Base-by-base conservation (phyloP, 2,797 vertebrate species). In the Centroberyx gerrardi region DNA sequence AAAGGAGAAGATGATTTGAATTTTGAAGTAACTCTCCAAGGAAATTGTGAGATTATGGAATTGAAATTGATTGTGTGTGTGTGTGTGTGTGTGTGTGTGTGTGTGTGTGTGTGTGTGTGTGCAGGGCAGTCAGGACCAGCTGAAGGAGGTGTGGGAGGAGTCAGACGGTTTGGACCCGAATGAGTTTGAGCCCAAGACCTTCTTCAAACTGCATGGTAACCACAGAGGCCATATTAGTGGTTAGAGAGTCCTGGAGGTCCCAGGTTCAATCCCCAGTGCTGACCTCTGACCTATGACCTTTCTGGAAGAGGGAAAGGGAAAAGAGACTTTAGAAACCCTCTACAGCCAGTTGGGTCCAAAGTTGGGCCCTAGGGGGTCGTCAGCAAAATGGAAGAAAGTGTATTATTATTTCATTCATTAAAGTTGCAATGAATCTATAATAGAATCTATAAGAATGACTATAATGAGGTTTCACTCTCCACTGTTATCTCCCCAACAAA, bases 111-210 rank as follows among this genome's bases (percentile, higher is more conserved):
- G 22, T 74, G 14, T 72, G 60, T 84, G 81, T 88, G 73, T 87
- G 53, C 77, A 99, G 98, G 98, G 97, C 84, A 99, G 97, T 93
- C 94, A 97, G 89, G 96, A 97, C 90, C 97, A 99, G 90, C 92
- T 99, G 74, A 98, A 98, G 90, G 97, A 99, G 85, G 97, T 99
- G 38, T 99, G 97, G 98, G 90, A 97, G 89, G 97, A 99, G 84
- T 54, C 96, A n/a, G 98, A 99, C 72, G 97, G 97, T 72, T 90
- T 99, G 88, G 98, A 99, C 81, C 96, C 97, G 58, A 93, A 95
- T 46, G 95, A 97, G 84, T 99, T 99, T 92, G 93, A 99, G 74
- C 95, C 97, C 64, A 99, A 96, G 94, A 99, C 97, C 54, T 99
- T 99, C 94, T 99, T 99, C 92, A 98, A 95, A 83, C 93, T 99